Base-by-base conservation (phyloP, 2,888 invertebrate species). In the Drosophila vallismaia region DNA sequence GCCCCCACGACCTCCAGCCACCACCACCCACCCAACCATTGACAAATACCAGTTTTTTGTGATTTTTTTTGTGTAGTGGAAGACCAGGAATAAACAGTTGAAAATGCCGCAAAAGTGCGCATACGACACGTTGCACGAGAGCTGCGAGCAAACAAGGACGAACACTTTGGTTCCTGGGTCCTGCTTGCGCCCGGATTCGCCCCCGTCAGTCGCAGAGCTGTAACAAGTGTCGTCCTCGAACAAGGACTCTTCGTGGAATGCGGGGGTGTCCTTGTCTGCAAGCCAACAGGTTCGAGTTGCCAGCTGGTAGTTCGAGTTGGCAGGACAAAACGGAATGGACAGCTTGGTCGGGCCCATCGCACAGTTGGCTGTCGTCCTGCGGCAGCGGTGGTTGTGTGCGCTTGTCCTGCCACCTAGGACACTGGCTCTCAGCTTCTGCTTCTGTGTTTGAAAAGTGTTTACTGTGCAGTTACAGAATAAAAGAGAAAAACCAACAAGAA, bases 311-410 rank as follows among this genome's bases (percentile, higher is more conserved):
- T 68, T 64, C 58, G 57, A 48, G 51, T 31, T 24, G 68, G 52
- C 49, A 58, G 53, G 57, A 59, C 52, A 33, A 54, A 49, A 19
- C 53, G 62, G 29, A 52, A 57, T 77, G 69, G 71, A 33, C 60
- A 56, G 24, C 42, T 44, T 28, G 49, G 19, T 66, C 72, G 53
- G 64, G 73, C 76, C 71, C 66, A 86, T 51, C 84, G 84, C 84
- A 62, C 86, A 84, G 84, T 84, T 77, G 84, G 80, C 84, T 84
- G 84, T 70, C 81, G 86, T 81, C 81, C 84, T 84, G 81, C 84
- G 84, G 75, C 84, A 81, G 84, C 75, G 83, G 44, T 76, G 76
- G 84, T 84, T 84, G 84, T 86, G 81, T 86, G 84, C 81, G 84
- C 86, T 84, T 51, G 59, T 45, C 56, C 45, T 55, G 44, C 44